A percentile compares a stretch with the other conserved stretches of the same genome.
Conservation (phyloP, 1,140 invertebrate genomes). For the Leptopilina clavipes region DNA sequence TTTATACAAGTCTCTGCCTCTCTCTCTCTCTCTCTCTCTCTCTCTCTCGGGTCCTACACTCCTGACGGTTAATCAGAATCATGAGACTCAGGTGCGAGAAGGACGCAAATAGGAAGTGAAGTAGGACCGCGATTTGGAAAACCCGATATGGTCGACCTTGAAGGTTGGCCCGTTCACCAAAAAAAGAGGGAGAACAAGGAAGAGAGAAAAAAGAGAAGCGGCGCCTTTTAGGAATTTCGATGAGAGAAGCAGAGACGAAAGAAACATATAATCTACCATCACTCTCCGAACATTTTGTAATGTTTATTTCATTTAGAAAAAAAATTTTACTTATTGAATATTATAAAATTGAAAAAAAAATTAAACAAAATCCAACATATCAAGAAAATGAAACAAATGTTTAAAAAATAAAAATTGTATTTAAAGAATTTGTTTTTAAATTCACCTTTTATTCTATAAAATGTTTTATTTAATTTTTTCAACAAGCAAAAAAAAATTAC, state of each 20-base stretch:
- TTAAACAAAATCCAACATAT: no score
- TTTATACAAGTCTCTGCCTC: conserved; percentile 25
- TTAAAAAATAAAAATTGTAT: no score
- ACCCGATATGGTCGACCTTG: conserved; percentile 65
- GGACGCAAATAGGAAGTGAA: conserved; percentile 65
- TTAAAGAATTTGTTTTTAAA: no score
- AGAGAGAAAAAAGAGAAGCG: conserved; percentile 25
- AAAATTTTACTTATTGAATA: not conserved
- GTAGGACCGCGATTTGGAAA: conserved; percentile 66
- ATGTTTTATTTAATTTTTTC: no score
- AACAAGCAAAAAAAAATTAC: no score
- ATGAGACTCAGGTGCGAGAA: conserved; percentile 45
- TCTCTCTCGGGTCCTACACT: no score
- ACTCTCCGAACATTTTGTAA: not conserved
- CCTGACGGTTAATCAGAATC: not conserved
- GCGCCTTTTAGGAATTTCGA: not conserved
- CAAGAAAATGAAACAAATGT: no score
- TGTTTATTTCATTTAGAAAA: not conserved
- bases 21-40: conserved; percentile 11
- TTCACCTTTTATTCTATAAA: no score
- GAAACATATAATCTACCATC: conserved; percentile 33
- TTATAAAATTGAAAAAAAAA: no score
- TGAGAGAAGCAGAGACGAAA: conserved; percentile 36
- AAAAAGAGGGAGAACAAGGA: conserved; percentile 32
- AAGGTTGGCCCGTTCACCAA: conserved; percentile 55